Evolutionary conservation across 2,797 vertebrate species (phyloP).

Genomic region (Xiphorhynchus erythropygius): DNA sequence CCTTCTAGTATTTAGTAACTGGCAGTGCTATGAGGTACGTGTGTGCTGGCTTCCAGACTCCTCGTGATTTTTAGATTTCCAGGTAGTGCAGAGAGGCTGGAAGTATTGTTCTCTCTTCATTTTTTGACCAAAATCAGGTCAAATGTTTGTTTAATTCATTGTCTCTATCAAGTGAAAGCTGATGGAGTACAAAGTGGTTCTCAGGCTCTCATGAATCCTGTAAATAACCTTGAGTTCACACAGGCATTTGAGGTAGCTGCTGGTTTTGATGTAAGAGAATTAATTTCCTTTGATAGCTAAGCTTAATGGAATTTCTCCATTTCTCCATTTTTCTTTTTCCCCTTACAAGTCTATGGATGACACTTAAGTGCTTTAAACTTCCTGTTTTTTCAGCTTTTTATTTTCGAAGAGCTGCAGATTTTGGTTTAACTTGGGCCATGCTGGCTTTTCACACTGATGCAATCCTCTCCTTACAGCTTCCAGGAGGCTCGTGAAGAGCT

Average conservation of each 20-base stretch:
- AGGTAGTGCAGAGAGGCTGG: background rate
- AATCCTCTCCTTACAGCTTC: constrained; percentile 78
- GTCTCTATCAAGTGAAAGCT: background rate
- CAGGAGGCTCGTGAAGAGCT: constrained; percentile 95
- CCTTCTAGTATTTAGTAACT: background rate
- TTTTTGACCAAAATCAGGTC: background rate
- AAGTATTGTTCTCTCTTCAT: background rate
- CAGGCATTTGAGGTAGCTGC: background rate
- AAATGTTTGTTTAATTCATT: background rate
- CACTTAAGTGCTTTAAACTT: background rate
- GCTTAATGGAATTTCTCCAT: background rate
- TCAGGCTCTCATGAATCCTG: background rate
- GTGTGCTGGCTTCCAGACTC: background rate
- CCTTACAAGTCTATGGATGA: background rate
- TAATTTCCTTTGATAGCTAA: background rate
- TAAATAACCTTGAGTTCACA: background rate
- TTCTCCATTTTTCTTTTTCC: background rate
- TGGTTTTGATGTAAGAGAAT: background rate
- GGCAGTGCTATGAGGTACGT: background rate
- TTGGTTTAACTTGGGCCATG: background rate
- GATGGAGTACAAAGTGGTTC: background rate
- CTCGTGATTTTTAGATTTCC: background rate
- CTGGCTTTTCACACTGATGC: background rate
- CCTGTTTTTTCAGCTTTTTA: background rate
- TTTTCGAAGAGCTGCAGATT: background rate